These are phyloP conservation scores for Philereme vetulata DNA, from an alignment of 2,888 invertebrate species.

Conservation along the genomic window DNA sequence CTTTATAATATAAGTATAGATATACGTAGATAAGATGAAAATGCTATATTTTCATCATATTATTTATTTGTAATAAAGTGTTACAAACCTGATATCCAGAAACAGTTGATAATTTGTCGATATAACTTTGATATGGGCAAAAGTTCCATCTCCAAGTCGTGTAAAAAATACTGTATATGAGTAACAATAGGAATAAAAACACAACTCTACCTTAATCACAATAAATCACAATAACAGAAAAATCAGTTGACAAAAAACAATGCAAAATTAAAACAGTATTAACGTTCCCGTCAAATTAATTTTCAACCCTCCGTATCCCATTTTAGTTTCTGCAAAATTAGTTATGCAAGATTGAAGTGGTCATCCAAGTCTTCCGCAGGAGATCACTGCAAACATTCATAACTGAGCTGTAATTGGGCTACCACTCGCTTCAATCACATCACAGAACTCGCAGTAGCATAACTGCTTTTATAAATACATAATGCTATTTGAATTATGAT, in stretches of 20 bases:
- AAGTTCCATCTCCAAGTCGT: too few species aligned
- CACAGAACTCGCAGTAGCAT: slow-evolving; percentile 7
- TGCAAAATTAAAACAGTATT: neutral
- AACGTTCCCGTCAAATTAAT: slow-evolving; percentile 16
- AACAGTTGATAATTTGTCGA: too few species aligned
- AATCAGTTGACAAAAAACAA: neutral
- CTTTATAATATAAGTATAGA: too few species aligned
- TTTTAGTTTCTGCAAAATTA: slow-evolving; percentile 77
- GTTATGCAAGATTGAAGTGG: slow-evolving; percentile 80
- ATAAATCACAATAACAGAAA: too few species aligned
- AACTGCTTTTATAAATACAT: neutral
- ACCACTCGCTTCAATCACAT: slow-evolving; percentile 8
- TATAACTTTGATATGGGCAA: neutral
- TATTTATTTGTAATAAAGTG: too few species aligned
- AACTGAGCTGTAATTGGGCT: slow-evolving; percentile 66
- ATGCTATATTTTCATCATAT: too few species aligned
- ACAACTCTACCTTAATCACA: neutral
- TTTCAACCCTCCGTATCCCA: slow-evolving; percentile 28
- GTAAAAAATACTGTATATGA: too few species aligned
- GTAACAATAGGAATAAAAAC: neutral
- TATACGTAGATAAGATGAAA: too few species aligned
- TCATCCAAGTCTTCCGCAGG: slow-evolving; percentile 74
- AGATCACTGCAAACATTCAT: slow-evolving; percentile 69
- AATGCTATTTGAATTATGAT: too few species aligned
- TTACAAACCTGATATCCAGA: too few species aligned